phyloP scores from a whole-genome alignment of 2,888 invertebrate genomes.

The Drosophila kambysellisi region DNA sequence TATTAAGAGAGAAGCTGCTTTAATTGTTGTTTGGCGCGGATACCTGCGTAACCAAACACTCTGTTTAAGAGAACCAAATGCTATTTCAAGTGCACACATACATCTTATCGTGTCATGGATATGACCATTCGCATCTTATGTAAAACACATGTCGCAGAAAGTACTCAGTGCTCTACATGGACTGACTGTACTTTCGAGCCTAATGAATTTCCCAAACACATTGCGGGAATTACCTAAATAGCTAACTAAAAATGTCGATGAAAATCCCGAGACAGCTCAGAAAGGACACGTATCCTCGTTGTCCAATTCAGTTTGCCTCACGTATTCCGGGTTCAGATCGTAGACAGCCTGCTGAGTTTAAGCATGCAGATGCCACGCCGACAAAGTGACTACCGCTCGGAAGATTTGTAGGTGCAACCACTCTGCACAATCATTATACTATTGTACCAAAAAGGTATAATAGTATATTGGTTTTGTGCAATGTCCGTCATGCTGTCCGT shows the following conservation, averaged over 20 bases:
- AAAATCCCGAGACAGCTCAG: constrained; percentile 24
- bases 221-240: constrained; percentile 41
- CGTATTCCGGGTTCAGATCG: constrained; percentile 9
- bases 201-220: constrained; percentile 49
- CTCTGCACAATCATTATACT: constrained; percentile 53
- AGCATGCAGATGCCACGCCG: constrained; percentile 15
- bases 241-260: not conserved
- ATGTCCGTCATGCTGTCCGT: no score
- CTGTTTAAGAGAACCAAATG: constrained; percentile 38
- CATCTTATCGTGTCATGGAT: constrained; percentile 44
- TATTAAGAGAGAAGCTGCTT: no score
- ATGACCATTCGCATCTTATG: constrained; percentile 16
- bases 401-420: constrained; percentile 41
- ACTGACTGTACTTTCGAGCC: constrained; percentile 4
- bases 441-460: no score
- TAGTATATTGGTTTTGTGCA: no score
- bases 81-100: constrained; percentile 35
- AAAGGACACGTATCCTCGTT: constrained; percentile 55
- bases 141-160: constrained; percentile 41
- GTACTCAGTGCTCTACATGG: constrained; percentile 16
- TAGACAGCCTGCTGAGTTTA: constrained; percentile 39
- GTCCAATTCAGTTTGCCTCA: constrained; percentile 35
- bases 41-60: no score
- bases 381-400: constrained; percentile 40
- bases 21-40: no score